Percentiles rank a stretch among this genome's conserved stretches.
These are phyloP conservation scores for Oncopodura yosiiana DNA, from an alignment of 1,140 invertebrate species.

Conservation along the genomic window DNA sequence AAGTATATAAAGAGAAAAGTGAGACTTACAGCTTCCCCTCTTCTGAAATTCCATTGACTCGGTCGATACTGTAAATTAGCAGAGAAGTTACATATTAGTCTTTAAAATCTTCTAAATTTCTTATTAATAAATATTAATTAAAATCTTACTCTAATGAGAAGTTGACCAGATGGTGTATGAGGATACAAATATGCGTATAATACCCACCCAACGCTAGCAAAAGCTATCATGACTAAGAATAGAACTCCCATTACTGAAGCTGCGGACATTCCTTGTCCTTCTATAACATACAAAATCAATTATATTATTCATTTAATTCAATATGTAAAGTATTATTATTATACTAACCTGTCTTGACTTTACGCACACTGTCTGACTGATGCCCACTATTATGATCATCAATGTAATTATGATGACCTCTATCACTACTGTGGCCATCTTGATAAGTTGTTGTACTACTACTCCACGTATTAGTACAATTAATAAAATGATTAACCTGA, in stretches of 20 bases:
- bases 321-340: constrained; percentile 9
- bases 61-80: constrained; percentile 89
- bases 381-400: neutral
- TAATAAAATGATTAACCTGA: constrained; percentile 41
- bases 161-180: constrained; percentile 85
- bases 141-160: constrained; percentile 87
- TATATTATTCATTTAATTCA: constrained; percentile 10
- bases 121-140: no score
- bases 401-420: constrained; percentile 4
- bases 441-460: no score
- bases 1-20: no score
- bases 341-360: constrained; percentile 10
- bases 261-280: constrained; percentile 37
- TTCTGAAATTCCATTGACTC: constrained; percentile 78
- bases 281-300: neutral
- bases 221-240: constrained; percentile 50
- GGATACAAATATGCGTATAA: constrained; percentile 92
- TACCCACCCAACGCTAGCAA: constrained; percentile 59
- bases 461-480: constrained; percentile 31
- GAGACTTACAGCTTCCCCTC: constrained; percentile 73
- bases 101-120: no score
- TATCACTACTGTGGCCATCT: constrained; percentile 5
- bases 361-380: neutral
- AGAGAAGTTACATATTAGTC: no score
- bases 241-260: constrained; percentile 59